Evolutionary conservation across 2,888 invertebrate genomes (phyloP).

Genomic region (Phyllotreta striolata): DNA sequence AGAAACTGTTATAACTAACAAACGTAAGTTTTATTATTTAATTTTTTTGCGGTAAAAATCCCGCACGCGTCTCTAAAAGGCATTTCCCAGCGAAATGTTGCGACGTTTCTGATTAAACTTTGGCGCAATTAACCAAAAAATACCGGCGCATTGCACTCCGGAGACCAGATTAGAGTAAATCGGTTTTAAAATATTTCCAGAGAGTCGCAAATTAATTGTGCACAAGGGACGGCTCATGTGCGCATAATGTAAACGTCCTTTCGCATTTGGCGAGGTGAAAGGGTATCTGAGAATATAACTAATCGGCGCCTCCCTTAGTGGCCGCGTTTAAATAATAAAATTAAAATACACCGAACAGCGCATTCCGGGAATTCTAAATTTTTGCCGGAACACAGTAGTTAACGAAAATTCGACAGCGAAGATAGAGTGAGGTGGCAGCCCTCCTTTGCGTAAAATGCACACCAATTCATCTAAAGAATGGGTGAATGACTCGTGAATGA

Average conservation of each 20-base stretch:
- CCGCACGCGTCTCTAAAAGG: too few relatives aligned
- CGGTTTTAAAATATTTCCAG: slow-evolving; percentile 13
- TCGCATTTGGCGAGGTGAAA: slow-evolving; percentile 9
- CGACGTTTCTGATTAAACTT: slow-evolving; percentile 7
- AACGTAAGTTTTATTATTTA: too few relatives aligned
- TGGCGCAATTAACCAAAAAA: slow-evolving; percentile 10
- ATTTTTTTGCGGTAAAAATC: too few relatives aligned
- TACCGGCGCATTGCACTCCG: slow-evolving; percentile 2
- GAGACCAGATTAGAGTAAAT: slow-evolving; percentile 17
- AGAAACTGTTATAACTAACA: too few relatives aligned
- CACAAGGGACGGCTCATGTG: slow-evolving; percentile 13
- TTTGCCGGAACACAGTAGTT: too few relatives aligned
- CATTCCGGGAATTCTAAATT: too few relatives aligned
- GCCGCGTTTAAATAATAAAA: slow-evolving; percentile 1
- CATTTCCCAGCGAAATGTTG: too few relatives aligned
- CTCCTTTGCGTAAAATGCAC: slow-evolving; percentile 19
- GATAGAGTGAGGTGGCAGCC: neutral
- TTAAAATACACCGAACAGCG: neutral
- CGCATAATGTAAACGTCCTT: slow-evolving; percentile 11
- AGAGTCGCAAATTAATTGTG: slow-evolving; percentile 7
- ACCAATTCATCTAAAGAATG: slow-evolving; percentile 20
- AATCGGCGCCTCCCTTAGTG: slow-evolving; percentile 9
- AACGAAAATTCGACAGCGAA: neutral
- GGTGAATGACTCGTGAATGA: slow-evolving; percentile 22
- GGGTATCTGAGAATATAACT: slow-evolving; percentile 15